phyloP scores from a whole-genome alignment of 1,140 invertebrate species.

The Zaprionus kolodkinae region DNA sequence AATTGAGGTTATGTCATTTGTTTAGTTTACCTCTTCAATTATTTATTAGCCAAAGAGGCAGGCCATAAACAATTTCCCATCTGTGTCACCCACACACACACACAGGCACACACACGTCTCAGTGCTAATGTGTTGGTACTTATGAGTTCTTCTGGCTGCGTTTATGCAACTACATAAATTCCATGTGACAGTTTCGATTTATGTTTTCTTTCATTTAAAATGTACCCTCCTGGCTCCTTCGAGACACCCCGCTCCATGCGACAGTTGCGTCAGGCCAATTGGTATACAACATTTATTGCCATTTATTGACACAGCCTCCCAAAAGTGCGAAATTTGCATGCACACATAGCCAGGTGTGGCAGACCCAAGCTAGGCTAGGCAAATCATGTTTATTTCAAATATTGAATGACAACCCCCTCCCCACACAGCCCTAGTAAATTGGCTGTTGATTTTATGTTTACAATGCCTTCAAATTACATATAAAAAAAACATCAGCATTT shows the following conservation, averaged over 20 bases:
- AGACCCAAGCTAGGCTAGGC: constrained; percentile 42
- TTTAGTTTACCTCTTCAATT: constrained; percentile 76
- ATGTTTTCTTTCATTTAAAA: constrained; percentile 78
- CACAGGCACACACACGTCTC: constrained; percentile 2
- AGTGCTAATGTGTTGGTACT: constrained; percentile 10
- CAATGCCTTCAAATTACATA: too few relatives aligned
- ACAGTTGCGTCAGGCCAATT: constrained; percentile 26
- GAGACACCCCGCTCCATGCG: constrained; percentile 6
- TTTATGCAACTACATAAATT: constrained; percentile 80
- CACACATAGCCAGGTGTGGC: constrained; percentile 7
- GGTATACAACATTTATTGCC: constrained; percentile 72
- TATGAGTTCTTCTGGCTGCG: constrained; percentile 61
- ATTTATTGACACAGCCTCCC: constrained; percentile 5
- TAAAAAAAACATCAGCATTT: too few relatives aligned
- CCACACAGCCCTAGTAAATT: background rate
- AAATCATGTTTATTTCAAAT: constrained; percentile 76
- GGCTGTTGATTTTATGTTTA: background rate
- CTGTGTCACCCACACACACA: background rate
- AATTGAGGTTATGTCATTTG: constrained; percentile 77
- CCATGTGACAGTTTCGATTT: constrained; percentile 77
- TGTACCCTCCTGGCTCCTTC: constrained; percentile 61
- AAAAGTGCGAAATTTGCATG: constrained; percentile 1
- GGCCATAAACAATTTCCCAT: constrained; percentile 40
- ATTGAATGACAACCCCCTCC: background rate
- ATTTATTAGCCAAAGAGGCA: constrained; percentile 52